phyloP scores from a whole-genome alignment of 2,888 invertebrate species.

The Drosophila falleni region DNA sequence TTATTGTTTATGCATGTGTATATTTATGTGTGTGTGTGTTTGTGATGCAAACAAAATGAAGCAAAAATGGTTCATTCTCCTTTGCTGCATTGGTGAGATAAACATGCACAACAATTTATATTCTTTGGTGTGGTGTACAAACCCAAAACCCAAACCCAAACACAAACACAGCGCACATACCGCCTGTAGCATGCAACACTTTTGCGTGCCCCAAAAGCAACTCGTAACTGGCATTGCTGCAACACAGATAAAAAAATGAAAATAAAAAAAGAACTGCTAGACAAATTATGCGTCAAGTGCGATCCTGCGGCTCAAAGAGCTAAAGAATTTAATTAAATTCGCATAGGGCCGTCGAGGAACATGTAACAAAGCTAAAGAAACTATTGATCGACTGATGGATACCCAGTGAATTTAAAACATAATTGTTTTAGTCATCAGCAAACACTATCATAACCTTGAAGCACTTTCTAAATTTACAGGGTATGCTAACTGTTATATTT shows the following conservation, averaged over 20 bases:
- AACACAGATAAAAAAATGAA: conserved; percentile 10
- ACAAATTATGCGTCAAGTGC: conserved; percentile 75
- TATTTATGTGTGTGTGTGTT: not conserved
- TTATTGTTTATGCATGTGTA: conserved; percentile 5
- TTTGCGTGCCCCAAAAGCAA: conserved; percentile 36
- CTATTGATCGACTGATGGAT: conserved; percentile 3
- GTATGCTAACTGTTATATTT: conserved; percentile 6
- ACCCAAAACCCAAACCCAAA: conserved; percentile 9
- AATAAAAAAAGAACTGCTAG: conserved; percentile 35
- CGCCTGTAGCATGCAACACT: conserved; percentile 54
- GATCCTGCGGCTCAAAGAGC: conserved; percentile 68
- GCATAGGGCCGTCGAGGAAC: conserved; percentile 30
- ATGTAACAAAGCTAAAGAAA: not conserved
- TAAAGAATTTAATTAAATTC: conserved; percentile 76
- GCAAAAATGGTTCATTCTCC: conserved; percentile 37
- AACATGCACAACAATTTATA: conserved; percentile 60
- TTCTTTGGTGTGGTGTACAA: conserved; percentile 36
- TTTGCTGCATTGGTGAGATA: conserved; percentile 50
- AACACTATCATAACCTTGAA: not conserved
- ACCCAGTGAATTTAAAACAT: conserved; percentile 1
- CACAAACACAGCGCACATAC: conserved; percentile 1
- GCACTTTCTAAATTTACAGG: not conserved
- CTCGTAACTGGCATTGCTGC: conserved; percentile 27
- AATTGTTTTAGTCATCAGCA: not conserved
- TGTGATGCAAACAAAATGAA: conserved; percentile 27